phyloP scores from a whole-genome alignment of 2,888 invertebrate species.

The Mesorhabditis spiculigera region DNA sequence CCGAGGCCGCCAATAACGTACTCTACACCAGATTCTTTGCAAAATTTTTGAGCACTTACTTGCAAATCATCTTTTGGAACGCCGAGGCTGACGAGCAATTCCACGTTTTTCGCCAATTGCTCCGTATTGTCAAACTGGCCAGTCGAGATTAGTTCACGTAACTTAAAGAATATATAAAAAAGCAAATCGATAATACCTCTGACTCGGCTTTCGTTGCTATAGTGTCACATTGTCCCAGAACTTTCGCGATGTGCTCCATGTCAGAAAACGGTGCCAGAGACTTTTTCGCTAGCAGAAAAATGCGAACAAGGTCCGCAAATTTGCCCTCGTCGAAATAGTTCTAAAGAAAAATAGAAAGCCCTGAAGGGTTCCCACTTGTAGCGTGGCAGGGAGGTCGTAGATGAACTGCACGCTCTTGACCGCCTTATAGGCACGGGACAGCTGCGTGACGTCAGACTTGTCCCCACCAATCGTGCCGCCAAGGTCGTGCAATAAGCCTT shows the following conservation, averaged over 20 bases:
- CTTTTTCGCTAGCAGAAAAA: conserved; percentile 29
- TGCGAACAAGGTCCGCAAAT: conserved; percentile 30
- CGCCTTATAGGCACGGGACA: conserved; percentile 48
- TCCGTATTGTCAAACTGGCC: conserved; percentile 23
- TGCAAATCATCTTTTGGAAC: conserved; percentile 18
- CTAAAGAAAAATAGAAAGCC: conserved; percentile 16
- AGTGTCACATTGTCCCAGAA: conserved; percentile 21
- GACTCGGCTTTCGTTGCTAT: conserved; percentile 23
- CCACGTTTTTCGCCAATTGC: conserved; percentile 26
- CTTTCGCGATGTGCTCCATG: conserved; percentile 27
- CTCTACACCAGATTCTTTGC: conserved; percentile 15
- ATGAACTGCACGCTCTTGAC: conserved; percentile 52
- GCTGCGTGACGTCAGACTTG: conserved; percentile 41
- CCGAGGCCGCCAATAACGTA: conserved; percentile 19
- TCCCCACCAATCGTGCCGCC: conserved; percentile 36
- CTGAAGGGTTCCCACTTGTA: conserved; percentile 32
- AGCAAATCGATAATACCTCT: neutral
- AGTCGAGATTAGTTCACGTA: conserved; percentile 14
- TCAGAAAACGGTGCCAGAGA: conserved; percentile 32
- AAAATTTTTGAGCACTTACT: conserved; percentile 11
- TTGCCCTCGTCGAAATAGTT: conserved; percentile 34
- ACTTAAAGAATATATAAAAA: conserved; percentile 11
- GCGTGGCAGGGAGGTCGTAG: conserved; percentile 48
- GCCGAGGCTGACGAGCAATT: conserved; percentile 23
- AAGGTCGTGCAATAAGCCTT: conserved; percentile 37